phyloP scores from a whole-genome alignment of 2,888 invertebrate species.

The Drosophila anceps region DNA sequence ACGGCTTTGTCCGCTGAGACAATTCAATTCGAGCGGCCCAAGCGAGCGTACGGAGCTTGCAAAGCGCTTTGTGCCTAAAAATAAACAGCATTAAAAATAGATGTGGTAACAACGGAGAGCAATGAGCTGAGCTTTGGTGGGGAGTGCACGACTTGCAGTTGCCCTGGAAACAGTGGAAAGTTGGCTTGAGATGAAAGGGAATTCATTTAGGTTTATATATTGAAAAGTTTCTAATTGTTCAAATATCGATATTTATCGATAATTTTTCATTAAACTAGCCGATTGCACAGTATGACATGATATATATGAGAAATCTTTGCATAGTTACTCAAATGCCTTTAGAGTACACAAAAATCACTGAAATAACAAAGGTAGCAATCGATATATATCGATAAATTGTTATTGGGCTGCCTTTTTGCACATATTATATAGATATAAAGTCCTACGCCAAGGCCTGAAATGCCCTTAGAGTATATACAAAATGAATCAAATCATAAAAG shows the following conservation, averaged over 20 bases:
- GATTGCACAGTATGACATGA: too few relatives aligned
- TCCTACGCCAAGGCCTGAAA: background rate
- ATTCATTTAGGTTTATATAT: too few relatives aligned
- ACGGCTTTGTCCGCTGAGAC: background rate
- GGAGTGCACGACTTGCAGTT: background rate
- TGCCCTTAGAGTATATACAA: background rate
- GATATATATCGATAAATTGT: background rate
- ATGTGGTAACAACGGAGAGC: conserved; percentile 15
- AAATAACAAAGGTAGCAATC: background rate
- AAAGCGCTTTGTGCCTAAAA: conserved; percentile 36
- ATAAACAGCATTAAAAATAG: conserved; percentile 57
- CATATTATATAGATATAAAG: background rate
- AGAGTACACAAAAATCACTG: too few relatives aligned
- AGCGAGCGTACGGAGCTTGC: conserved; percentile 12
- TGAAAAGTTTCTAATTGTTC: too few relatives aligned
- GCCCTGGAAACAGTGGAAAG: background rate
- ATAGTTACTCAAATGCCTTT: too few relatives aligned
- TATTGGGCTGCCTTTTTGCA: background rate
- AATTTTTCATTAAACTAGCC: too few relatives aligned
- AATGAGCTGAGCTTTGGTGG: too few relatives aligned
- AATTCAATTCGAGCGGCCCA: conserved; percentile 4
- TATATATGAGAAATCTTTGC: too few relatives aligned
- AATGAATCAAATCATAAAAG: background rate
- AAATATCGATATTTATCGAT: background rate
- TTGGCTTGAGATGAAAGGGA: too few relatives aligned